Base-by-base conservation (phyloP, 2,113 vertebrate genomes). In the Mormyrus lacerda region DNA sequence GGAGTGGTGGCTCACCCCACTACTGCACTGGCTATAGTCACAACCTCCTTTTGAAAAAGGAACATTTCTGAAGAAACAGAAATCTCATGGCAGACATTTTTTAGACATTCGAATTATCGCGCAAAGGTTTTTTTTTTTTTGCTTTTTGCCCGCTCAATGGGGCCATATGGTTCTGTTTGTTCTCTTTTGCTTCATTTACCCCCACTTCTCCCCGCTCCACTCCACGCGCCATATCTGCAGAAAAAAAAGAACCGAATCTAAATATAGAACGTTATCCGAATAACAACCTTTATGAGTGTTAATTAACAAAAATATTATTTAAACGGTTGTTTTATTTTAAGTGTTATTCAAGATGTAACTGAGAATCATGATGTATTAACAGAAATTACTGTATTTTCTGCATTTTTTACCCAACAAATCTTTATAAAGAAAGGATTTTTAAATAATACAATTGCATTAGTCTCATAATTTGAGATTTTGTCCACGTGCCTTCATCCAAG, bases 161-260 rank as follows among this genome's bases (percentile, higher is more conserved):
- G 73, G 1, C 51, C 84, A 89, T 85, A 76, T 89, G 84, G 85
- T 42, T 89, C 48, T 89, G 55, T 89, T 89, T 89, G 61, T 65
- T 73, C 58, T 48, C 15, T 44, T 31, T 65, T 89, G 42, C 61
- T 79, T 53, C 39, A 76, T 53, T 45, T 76, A 15, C 73, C 39
- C 61, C 35, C 58, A 44, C 84, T 86, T 87, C 85, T 21, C 76
- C 21, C 35, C 27, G 17, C 24, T 27, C 65, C 53, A 65, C 48
- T 50, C 48, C 47, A 19, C 69, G n/a, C 13, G 45, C 44, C 17
- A 3, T 45, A 45, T 58, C 50, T 58, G 39, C 83, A 24, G 50
- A 3, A 65, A 84, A n/a, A 53, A 79, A 76, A 83, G 47, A 47
- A 47, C 6, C 24, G 11, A 4, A 5, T 83, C 35, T 83, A 83